Evolutionary conservation across 2,797 vertebrate species (phyloP).

Genomic region (Nyctibius grandis): DNA sequence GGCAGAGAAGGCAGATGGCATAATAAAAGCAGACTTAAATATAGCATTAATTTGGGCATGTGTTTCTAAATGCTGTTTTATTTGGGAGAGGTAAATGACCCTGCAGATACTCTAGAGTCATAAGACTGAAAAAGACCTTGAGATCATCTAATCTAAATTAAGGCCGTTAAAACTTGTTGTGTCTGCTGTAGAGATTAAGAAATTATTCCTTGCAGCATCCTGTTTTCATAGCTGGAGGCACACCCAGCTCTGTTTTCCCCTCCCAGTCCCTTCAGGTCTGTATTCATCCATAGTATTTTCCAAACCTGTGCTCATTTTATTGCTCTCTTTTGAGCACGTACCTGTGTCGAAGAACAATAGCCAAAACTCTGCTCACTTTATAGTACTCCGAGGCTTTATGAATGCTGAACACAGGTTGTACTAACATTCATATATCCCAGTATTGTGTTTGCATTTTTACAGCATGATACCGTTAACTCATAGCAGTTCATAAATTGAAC

Average conservation of each 20-base stretch:
- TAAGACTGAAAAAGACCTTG: slow-evolving; percentile 8
- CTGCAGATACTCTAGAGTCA: neutral
- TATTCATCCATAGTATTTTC: neutral
- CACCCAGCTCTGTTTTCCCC: neutral
- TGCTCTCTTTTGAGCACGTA: neutral
- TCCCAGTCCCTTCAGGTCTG: neutral
- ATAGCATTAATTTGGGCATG: neutral
- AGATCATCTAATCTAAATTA: slow-evolving; percentile 48
- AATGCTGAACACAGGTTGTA: neutral
- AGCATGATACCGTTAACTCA: neutral
- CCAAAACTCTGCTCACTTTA: neutral
- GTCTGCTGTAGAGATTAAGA: slow-evolving; percentile 47
- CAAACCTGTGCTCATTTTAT: neutral
- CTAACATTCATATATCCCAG: neutral
- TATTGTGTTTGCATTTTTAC: neutral
- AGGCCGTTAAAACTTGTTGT: slow-evolving; percentile 17
- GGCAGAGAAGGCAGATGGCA: neutral
- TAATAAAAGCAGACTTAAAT: neutral
- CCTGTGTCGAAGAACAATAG: neutral
- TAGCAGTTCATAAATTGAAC: neutral
- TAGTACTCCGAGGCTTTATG: neutral
- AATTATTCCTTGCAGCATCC: slow-evolving; percentile 55
- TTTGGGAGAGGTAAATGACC: neutral
- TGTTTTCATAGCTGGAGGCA: slow-evolving; percentile 38
- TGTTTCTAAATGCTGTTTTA: neutral